Percentiles rank a stretch among this genome's conserved stretches.
Evolutionary conservation across 2,797 vertebrate genomes (phyloP).

Genomic region (Nyctibius grandis): DNA sequence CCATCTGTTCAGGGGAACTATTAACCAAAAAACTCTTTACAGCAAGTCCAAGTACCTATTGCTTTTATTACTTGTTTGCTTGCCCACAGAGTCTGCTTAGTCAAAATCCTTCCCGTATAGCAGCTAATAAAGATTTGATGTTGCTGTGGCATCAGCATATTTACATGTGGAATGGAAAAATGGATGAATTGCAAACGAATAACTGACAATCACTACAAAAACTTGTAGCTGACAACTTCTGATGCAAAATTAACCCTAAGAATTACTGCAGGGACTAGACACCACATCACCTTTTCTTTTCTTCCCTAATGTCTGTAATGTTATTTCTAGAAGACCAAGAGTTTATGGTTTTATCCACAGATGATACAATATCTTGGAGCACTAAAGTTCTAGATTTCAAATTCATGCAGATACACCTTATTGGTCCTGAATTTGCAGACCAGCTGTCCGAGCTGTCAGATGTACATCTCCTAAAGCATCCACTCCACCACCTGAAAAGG

Average conservation of each 20-base stretch:
- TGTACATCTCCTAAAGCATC: fast-evolving
- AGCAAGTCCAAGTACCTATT: not conserved
- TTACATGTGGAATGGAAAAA: not conserved
- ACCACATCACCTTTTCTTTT: not conserved
- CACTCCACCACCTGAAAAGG: fast-evolving
- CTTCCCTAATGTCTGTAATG: not conserved
- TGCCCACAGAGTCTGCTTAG: not conserved
- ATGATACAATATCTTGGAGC: not conserved
- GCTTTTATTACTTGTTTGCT: not conserved
- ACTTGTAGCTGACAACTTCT: not conserved
- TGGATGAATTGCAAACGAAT: not conserved
- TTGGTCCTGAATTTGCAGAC: not conserved
- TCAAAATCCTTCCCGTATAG: not conserved
- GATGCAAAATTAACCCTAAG: not conserved
- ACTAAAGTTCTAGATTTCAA: not conserved
- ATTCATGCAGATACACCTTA: not conserved
- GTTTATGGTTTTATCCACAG: not conserved
- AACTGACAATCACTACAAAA: not conserved
- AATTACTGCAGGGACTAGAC: not conserved
- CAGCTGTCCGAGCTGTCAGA: not conserved
- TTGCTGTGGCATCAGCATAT: not conserved
- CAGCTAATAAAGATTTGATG: not conserved
- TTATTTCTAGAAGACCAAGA: not conserved
- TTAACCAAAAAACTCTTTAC: not conserved
- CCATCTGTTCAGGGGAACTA: not conserved